Evolutionary conservation across 2,888 invertebrate genomes (phyloP).

Genomic region (Toxonevra muliebris): DNA sequence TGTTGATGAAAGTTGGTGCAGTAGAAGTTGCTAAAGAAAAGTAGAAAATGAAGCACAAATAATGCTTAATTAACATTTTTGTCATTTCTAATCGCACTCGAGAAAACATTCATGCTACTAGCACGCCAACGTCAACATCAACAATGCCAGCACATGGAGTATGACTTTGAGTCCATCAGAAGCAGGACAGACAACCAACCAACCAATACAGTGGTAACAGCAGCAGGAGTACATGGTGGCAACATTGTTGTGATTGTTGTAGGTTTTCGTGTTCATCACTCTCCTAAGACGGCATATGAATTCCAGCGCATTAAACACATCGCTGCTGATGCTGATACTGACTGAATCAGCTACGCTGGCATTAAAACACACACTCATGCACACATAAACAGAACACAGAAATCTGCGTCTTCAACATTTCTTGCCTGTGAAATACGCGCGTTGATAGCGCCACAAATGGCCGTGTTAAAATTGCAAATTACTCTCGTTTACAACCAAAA

Average conservation of each 20-base stretch:
- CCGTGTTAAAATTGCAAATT: conserved; percentile 56
- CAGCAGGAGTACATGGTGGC: not conserved
- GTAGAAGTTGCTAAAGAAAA: too few relatives aligned
- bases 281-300: conserved; percentile 1
- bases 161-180: not conserved
- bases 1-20: too few relatives aligned
- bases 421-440: not conserved
- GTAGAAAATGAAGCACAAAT: too few relatives aligned
- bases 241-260: not conserved
- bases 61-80: conserved; percentile 11
- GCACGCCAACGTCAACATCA: not conserved
- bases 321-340: not conserved
- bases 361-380: not conserved
- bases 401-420: not conserved
- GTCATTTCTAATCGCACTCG: conserved; percentile 7
- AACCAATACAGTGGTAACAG: not conserved
- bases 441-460: conserved; percentile 44
- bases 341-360: not conserved
- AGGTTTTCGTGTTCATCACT: conserved; percentile 13
- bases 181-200: not conserved
- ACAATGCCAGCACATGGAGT: not conserved
- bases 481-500: conserved; percentile 55
- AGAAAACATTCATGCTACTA: not conserved
- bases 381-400: not conserved
- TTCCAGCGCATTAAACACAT: conserved; percentile 11